Evolutionary conservation across 2,888 invertebrate genomes (phyloP), one percentile per base, ranked within the genome.

Genomic region (Dynastes tityus): DNA sequence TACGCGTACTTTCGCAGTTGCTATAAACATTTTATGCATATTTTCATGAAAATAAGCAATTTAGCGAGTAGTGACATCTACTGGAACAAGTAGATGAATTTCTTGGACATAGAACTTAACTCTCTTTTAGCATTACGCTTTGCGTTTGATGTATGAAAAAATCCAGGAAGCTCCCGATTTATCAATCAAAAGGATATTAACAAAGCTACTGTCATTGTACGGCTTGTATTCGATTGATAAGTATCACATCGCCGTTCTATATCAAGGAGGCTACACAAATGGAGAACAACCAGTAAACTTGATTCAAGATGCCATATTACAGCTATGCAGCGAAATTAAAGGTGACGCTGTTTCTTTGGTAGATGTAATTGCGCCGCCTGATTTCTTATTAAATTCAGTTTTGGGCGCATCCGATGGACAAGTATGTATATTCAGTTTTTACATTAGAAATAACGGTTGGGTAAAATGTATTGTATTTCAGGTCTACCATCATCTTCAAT

Each of bases 321-420:
- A 88, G 2, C 87, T 94, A 51, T 94, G 96, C 86, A 85, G 88
- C 0, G 86, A 88, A 51, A 82, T 96, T 3, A 92, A 94, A 84
- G 90, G 93, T n/a, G 94, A 96, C 65, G 93, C 95, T 0, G 93
- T 97, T 1, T 86, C 94, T 0, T 90, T 98, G 45, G 94, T 92
- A 0, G 98, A 98, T 89, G 92, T 93, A 0, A 91, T 98, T 70
- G 96, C 97, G 0, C 97, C 97, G 1, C 94, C 96, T 0, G 98
- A 98, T 90, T 96, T 95, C 88, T 92, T 97, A 81, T 89, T 98
- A 13, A 94, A 94, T 85, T 97, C 97, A 0, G 93, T 95, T 0
- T 90, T 98, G n/a, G 98, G 97, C 53, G 90, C 91, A 84, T 93
- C 96, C 5, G 96, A 97, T 89, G 98, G 98, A 86, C 91, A 95